Evolutionary conservation across 2,888 invertebrate genomes (phyloP), one percentile per base, ranked within the genome.

Genomic region (Nomada goodeniana): DNA sequence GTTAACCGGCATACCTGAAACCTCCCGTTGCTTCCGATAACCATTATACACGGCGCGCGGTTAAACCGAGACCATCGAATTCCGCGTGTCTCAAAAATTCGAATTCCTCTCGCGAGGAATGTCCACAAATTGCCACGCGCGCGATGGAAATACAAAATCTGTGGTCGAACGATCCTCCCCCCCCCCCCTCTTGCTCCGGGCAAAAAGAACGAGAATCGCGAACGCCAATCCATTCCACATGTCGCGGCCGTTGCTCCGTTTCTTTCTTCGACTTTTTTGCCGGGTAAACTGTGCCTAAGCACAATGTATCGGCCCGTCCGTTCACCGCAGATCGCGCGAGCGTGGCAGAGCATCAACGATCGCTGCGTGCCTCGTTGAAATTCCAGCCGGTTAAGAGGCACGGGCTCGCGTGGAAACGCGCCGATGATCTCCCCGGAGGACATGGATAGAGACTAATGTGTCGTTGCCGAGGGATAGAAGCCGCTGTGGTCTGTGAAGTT

Each of bases 401-500:
- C 63, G 72, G 65, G 76, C 55, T 60, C 60, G 60, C 50, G 60
- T 60, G 15, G 64, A 47, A 70, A 69, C 78, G 60, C 78, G 59
- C 68, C 83, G 82, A 88, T 88, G 76, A 87, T 88, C 86, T 83
- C 89, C 89, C 88, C n/a, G 80, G 89, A 82, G 88, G 78, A 85
- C 80, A 88, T 88, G 85, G 87, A 88, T 84, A 82, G 47, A 47
- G 47, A 47, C 86, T 90, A 91, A 91, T 91, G 89, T 87, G 87
- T 89, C 89, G 90, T 86, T 87, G 88, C 86, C 83, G 76, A 84
- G 85, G 77, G 85, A 79, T 86, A 82, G 83, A 82, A 86, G 84
- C 89, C 86, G 88, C 88, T 90, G 90, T 86, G 91, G 87, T 90
- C 91, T 92, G 91, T 92, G 92, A 92, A 92, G 92, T 93, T 93